Evolutionary conservation across 2,797 vertebrate species (phyloP).

Genomic region (Arrhamphus sclerolepis): DNA sequence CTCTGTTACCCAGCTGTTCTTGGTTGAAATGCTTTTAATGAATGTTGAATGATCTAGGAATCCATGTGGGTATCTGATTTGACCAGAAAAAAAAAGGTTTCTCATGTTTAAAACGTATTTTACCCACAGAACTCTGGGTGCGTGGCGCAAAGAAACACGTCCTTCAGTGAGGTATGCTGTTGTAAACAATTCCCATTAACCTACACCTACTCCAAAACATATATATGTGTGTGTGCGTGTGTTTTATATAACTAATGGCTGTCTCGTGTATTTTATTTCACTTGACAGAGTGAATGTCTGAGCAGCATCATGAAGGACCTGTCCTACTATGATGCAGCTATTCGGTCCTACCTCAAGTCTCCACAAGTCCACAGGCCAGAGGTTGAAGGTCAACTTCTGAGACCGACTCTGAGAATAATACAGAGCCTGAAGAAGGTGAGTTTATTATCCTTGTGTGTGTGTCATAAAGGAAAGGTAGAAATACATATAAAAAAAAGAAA

Average conservation of each 20-base stretch:
- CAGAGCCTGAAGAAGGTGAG: constrained; percentile 51
- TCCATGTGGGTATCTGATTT: background rate
- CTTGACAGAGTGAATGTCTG: constrained; percentile 83
- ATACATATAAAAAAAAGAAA: background rate
- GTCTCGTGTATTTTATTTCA: background rate
- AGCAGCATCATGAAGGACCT: constrained; percentile 85
- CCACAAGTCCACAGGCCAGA: background rate
- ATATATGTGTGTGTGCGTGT: no score
- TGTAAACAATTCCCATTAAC: background rate
- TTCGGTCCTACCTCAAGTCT: constrained; percentile 53
- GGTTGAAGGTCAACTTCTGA: constrained; percentile 24
- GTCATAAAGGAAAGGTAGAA: no score
- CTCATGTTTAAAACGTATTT: constrained; percentile 5
- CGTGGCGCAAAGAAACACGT: constrained; percentile 48
- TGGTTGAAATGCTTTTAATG: no score
- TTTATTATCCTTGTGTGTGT: background rate
- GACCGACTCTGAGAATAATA: constrained; percentile 33
- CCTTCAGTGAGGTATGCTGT: constrained; percentile 79
- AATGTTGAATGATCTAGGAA: no score
- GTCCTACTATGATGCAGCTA: constrained; percentile 65
- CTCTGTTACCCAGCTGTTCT: no score
- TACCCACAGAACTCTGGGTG: constrained; percentile 78
- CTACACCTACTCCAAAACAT: background rate
- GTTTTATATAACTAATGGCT: background rate
- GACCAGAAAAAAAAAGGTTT: background rate